Evolutionary conservation across 1,140 invertebrate species (phyloP).

Genomic region (Portunus trituberculatus): DNA sequence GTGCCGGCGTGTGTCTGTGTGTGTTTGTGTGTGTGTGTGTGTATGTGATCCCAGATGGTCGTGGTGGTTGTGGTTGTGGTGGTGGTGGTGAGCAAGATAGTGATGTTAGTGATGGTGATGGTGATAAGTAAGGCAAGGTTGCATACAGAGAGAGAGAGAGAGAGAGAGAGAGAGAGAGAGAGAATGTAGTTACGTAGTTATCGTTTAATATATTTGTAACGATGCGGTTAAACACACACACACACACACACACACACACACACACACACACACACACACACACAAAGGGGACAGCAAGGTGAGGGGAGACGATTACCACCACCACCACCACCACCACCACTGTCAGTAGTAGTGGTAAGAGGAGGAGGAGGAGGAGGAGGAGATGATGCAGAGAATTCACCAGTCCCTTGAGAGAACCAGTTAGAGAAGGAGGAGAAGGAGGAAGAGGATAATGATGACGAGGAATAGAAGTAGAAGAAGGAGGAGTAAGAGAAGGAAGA

Average conservation of each 20-base stretch:
- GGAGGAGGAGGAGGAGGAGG: no score
- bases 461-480: background rate
- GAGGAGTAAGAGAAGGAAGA: background rate
- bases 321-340: no score
- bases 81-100: background rate
- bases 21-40: background rate
- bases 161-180: background rate
- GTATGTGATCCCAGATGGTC: background rate
- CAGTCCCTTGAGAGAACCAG: no score
- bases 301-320: background rate
- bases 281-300: background rate
- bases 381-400: no score
- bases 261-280: slow-evolving; percentile 37
- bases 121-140: background rate
- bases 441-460: background rate
- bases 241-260: slow-evolving; percentile 29
- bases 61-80: background rate
- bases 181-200: background rate
- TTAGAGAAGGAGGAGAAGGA: no score
- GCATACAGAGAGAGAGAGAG: background rate
- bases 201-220: background rate
- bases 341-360: no score
- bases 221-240: background rate
- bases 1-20: background rate
- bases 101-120: slow-evolving; percentile 26